Base-by-base conservation (phyloP, 2,888 invertebrate genomes). In the Abrostola triplasia region DNA sequence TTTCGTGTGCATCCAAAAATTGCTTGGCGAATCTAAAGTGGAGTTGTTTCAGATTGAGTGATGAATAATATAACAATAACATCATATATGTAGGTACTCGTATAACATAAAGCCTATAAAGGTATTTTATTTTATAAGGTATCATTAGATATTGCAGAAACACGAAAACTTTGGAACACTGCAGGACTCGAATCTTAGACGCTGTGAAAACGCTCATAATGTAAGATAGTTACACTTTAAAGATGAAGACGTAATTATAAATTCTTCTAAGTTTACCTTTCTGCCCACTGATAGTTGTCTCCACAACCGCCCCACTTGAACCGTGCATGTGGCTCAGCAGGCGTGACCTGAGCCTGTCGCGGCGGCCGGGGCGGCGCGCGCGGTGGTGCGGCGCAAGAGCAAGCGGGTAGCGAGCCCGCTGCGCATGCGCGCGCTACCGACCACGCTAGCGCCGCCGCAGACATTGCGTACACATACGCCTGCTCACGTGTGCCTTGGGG, bases 281-380 rank as follows among this genome's bases (percentile, higher is more conserved):
- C 95, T 1, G 97, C 97, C 95, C 97, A 97, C 77, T 96, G 95
- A 60, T 96, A 95, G 90, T 98, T 97, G 84, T 98, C 98, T 0
- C 97, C 97, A 87, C 98, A 98, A 38, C 98, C 98, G 51, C 97
- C 97, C 98, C 98, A 98, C 88, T 97, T 97, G 92, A 97, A 97
- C 70, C 96, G 95, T 0, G 96, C 96, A 62, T 95, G 95, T 7
- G 97, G 96, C 96, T 94, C 98, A 95, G 76, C 96, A 95, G 80
- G 97, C 54, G 96, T 95, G 42, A 95, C 93, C 95, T 85, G 96
- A 90, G 71, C 96, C 90, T 73, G 96, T 84, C 81, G 96, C 93
- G 84, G 95, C 59, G 89, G 95, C 41, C 85, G 95, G 67, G 93
- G 93, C 1, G 96, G 95, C 36, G 96, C 96, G 62, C 95, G 95